Base-by-base conservation (phyloP, 23 tunicate genomes). In the Halocynthia aurantium region DNA sequence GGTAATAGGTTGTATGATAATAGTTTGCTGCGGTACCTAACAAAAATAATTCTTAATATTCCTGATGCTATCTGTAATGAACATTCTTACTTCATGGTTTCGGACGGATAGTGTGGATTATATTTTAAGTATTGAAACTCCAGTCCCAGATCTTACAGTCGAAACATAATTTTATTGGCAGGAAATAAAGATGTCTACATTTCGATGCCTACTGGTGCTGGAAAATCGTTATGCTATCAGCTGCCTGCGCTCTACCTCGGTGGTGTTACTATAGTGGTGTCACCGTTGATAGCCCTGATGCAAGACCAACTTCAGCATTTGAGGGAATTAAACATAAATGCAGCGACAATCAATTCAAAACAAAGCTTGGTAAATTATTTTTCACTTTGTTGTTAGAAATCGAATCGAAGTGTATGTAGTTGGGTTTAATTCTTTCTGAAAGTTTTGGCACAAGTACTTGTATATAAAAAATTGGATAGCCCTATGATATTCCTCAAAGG, bases 181-280 rank as follows among this genome's bases (percentile, higher is more conserved):
- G 87, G 87, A 12, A 80, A 82, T 66, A 77, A 78, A 10, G 99
- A 94, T 88, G 99, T 72, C 8, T 94, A 88, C 58, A 77, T 94
- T 15, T 88, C 91, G 6, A 84, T 94, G 95, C 99, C 99, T 67
- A 94, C 99, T 22, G 99, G 99, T 18, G 99, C 90, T 10, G 99
- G 99, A 76, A 94, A 94, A 52, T 94, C 99, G 6, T 78, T 94
- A 7, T 87, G 94, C 62, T 94, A 75, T 61, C 99, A 94, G 52
- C 85, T 94, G 7, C 99, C 99, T 56, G 99, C 99, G 51, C 69
- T 94, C 0, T 84, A 63, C 53, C 82, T 81, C n/a, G 86, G 71
- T 7, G 84, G 84, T 19, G 81, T 94, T 15, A 22, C 87, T 52
- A 60, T 94, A 20, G 99, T 94, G 8, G 72, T 94, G 51, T 94